Evolutionary conservation across 2,888 invertebrate species (phyloP).

Genomic region (Colostygia pectinataria): DNA sequence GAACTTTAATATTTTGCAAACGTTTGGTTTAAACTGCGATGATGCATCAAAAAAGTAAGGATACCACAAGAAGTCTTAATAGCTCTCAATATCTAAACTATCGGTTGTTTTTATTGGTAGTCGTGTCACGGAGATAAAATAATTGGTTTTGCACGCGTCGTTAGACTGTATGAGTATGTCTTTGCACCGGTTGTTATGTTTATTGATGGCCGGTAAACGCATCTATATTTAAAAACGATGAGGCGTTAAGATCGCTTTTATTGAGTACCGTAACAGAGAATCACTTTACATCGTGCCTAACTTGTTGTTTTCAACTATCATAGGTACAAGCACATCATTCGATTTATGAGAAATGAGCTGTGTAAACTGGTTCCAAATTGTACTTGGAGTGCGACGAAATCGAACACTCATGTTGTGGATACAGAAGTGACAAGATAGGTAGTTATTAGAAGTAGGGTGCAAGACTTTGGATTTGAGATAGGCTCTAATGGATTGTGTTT

Average conservation of each 20-base stretch:
- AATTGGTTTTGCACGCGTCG: conserved; percentile 50
- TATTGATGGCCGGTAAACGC: conserved; percentile 28
- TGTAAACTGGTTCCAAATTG: too few species aligned
- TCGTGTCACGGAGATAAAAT: conserved; percentile 44
- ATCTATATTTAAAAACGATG: conserved; percentile 7
- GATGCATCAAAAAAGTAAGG: conserved; percentile 31
- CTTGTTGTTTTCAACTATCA: not conserved
- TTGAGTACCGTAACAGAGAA: conserved; percentile 17
- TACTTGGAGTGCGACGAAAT: conserved; percentile 18
- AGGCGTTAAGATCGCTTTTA: conserved; percentile 16
- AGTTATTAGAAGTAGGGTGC: too few species aligned
- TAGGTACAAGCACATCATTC: too few species aligned
- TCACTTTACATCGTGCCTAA: conserved; percentile 11
- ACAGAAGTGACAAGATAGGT: conserved; percentile 21
- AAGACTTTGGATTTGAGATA: conserved; percentile 15
- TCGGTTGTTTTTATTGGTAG: conserved; percentile 39
- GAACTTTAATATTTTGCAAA: conserved; percentile 27
- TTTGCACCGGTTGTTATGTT: conserved; percentile 21
- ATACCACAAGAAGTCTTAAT: conserved; percentile 26
- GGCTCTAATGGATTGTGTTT: conserved; percentile 49
- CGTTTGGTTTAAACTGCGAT: conserved; percentile 9
- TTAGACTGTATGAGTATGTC: conserved; percentile 30
- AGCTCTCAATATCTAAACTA: conserved; percentile 21
- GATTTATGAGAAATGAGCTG: too few species aligned
- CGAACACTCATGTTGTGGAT: conserved; percentile 10